phyloP scores from a whole-genome alignment of 2,113 vertebrate species.

The Heliornis fulica region DNA sequence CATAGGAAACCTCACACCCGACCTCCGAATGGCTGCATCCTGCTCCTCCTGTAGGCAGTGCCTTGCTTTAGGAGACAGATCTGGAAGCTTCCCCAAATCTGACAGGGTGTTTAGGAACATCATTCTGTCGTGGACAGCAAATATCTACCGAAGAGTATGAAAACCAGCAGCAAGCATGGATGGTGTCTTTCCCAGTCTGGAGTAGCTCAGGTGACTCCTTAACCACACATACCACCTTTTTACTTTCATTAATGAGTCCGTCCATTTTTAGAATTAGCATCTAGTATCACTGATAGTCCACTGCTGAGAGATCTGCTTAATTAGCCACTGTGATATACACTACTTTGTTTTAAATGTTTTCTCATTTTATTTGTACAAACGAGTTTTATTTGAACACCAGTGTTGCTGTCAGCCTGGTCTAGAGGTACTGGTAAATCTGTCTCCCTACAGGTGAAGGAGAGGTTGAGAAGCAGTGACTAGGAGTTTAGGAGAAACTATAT shows the following conservation, averaged over 20 bases:
- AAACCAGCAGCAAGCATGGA: not conserved
- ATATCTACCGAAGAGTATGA: not conserved
- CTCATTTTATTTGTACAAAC: not conserved
- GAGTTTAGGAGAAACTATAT: not conserved
- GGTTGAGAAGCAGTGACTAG: not conserved
- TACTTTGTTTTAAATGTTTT: not conserved
- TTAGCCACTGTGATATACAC: not conserved
- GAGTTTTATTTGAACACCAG: not conserved
- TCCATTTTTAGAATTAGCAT: not conserved
- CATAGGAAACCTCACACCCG: rapidly evolving
- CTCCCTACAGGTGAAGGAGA: not conserved
- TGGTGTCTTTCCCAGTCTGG: rapidly evolving
- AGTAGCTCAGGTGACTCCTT: not conserved
- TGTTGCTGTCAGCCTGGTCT: not conserved
- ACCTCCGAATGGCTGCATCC: not conserved
- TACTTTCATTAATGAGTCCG: not conserved
- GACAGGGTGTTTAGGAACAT: not conserved
- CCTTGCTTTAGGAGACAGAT: not conserved
- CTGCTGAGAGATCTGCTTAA: not conserved
- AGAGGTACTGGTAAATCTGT: not conserved
- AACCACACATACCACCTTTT: not conserved
- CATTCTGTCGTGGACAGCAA: not conserved
- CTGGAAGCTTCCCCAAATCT: rapidly evolving
- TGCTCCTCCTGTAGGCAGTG: not conserved
- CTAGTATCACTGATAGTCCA: not conserved